Conservation (phyloP, 2,888 invertebrate genomes). For the Hypselothyrea guttata region DNA sequence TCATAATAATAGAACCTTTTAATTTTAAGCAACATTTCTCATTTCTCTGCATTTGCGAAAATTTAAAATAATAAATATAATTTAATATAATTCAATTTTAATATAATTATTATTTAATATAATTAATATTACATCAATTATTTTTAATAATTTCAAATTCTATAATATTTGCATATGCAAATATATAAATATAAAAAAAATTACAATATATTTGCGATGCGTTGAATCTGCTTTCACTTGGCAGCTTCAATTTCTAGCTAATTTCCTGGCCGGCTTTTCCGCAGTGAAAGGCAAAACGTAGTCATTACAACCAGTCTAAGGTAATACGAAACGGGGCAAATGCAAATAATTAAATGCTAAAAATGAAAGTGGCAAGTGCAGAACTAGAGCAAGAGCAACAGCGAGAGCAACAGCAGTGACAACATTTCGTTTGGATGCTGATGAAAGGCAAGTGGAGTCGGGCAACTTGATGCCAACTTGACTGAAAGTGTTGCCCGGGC, state of each 20-base stretch:
- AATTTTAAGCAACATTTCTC: too few species aligned
- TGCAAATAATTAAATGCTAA: slow-evolving; percentile 57
- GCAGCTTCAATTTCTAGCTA: slow-evolving; percentile 4
- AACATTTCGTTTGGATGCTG: slow-evolving; percentile 33
- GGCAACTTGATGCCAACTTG: slow-evolving; percentile 62
- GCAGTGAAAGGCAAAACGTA: slow-evolving; percentile 21
- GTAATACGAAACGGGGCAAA: slow-evolving; percentile 39
- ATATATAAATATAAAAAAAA: too few species aligned
- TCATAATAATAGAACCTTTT: too few species aligned
- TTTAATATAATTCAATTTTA: too few species aligned
- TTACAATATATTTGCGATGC: too few species aligned
- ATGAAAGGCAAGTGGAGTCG: slow-evolving; percentile 54
- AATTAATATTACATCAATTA: too few species aligned
- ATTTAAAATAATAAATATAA: too few species aligned
- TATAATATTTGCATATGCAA: too few species aligned
- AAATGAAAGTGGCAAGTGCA: slow-evolving; percentile 22
- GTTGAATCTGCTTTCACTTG: too few species aligned
- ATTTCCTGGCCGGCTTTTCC: slow-evolving; percentile 7
- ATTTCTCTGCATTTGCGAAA: too few species aligned
- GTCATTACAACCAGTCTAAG: slow-evolving; percentile 1
- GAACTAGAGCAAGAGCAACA: slow-evolving; percentile 7
- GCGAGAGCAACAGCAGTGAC: slow-evolving; percentile 2
- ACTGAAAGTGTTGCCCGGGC: slow-evolving; percentile 22
- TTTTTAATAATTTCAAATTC: too few species aligned
- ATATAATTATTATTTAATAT: too few species aligned